These are phyloP conservation scores for Dendroctonus ponderosae DNA, from an alignment of 1,140 invertebrate genomes.

Conservation along the genomic window DNA sequence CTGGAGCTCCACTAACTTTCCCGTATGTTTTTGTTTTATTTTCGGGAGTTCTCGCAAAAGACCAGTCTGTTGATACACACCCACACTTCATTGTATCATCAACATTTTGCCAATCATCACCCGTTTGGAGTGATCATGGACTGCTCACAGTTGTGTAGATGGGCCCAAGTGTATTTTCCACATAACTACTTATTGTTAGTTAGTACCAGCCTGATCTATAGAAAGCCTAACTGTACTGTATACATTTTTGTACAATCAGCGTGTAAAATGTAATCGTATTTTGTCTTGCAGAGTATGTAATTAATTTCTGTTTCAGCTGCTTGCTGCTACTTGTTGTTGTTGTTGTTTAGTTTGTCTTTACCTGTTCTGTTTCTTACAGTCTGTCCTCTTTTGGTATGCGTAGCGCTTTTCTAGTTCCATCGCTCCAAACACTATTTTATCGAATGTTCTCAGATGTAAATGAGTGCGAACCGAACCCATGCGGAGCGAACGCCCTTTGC, in stretches of 20 bases:
- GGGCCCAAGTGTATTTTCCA: conserved; percentile 39
- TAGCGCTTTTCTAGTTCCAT: conserved; percentile 24
- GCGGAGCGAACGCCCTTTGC: conserved; percentile 81
- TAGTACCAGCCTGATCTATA: conserved; percentile 21
- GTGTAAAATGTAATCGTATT: conserved; percentile 28
- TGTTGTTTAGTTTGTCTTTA: conserved; percentile 42
- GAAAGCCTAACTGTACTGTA: conserved; percentile 47
- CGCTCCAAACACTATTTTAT: conserved; percentile 32
- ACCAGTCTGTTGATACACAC: conserved; percentile 7
- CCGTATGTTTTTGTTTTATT: conserved; percentile 11
- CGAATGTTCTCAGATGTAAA: conserved; percentile 70
- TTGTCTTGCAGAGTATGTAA: conserved; percentile 36
- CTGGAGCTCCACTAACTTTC: no score
- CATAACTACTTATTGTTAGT: conserved; percentile 38
- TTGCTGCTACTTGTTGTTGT: conserved; percentile 23
- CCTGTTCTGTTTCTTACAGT: conserved; percentile 50
- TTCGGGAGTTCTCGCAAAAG: conserved; percentile 21
- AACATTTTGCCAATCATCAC: conserved; percentile 10
- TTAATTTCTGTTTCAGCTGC: conserved; percentile 45
- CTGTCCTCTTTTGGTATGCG: conserved; percentile 45
- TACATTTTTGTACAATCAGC: conserved; percentile 44
- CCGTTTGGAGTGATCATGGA: neutral
- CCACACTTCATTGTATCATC: conserved; percentile 4
- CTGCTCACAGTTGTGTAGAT: conserved; percentile 21
- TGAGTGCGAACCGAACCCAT: conserved; percentile 83